Evolutionary conservation across 2,797 vertebrate genomes (phyloP).

Genomic region (Peromyscus melanophrys): DNA sequence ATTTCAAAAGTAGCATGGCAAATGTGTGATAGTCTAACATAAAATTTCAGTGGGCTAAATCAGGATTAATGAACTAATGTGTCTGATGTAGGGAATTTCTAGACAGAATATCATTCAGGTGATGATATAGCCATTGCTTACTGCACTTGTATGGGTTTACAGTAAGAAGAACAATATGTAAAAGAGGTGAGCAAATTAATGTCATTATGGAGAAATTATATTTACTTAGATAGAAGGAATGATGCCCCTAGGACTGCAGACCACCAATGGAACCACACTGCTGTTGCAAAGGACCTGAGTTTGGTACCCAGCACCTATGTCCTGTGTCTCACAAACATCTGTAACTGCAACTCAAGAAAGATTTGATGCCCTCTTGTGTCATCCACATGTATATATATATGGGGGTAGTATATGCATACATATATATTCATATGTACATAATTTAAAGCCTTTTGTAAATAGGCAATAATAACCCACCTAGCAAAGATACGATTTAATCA

Average conservation of each 20-base stretch:
- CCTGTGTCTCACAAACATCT: neutral
- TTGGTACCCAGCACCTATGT: neutral
- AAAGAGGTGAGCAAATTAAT: neutral
- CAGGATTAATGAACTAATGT: neutral
- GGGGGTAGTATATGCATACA: fast-evolving
- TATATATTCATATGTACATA: neutral
- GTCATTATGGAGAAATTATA: no score
- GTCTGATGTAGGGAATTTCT: neutral
- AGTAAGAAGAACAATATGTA: neutral
- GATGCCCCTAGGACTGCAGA: neutral
- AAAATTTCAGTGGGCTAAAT: neutral
- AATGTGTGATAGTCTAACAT: no score
- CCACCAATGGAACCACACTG: no score
- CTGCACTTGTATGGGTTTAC: neutral
- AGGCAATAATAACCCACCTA: neutral
- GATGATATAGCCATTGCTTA: no score
- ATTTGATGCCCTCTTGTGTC: neutral
- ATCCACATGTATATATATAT: neutral
- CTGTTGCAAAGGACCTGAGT: neutral
- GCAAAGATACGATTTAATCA: neutral
- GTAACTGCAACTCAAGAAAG: neutral
- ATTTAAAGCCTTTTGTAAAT: neutral
- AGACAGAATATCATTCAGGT: neutral
- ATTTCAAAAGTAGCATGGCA: neutral
- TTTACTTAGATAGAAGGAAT: neutral